These are phyloP conservation scores for Oncorhynchus kisutch DNA, from an alignment of 2,113 vertebrate genomes.

Conservation along the genomic window DNA sequence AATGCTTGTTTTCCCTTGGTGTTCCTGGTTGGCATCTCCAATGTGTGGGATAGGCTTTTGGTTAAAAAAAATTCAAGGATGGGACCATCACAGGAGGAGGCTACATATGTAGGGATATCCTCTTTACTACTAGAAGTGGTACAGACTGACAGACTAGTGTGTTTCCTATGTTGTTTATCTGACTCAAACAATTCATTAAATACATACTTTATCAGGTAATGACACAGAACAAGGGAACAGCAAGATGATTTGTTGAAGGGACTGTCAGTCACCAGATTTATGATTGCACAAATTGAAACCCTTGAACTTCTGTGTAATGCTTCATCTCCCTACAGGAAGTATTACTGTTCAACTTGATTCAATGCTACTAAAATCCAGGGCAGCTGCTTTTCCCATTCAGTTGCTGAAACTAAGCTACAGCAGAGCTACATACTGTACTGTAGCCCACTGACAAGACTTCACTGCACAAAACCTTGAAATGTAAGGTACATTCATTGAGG, in stretches of 20 bases:
- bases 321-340: constrained; percentile 18
- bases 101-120: not conserved
- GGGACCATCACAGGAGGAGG: no score
- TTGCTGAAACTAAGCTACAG: constrained; percentile 26
- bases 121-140: not conserved
- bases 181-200: not conserved
- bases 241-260: not conserved
- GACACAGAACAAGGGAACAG: not conserved
- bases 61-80: not conserved
- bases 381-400: constrained; percentile 60
- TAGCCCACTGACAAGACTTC: constrained; percentile 13
- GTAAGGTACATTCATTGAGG: not conserved
- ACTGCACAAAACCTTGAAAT: constrained; percentile 23
- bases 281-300: constrained; percentile 26
- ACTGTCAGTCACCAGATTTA: constrained; percentile 8
- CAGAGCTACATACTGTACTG: constrained; percentile 5
- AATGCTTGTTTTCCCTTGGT: not conserved
- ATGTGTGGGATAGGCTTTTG: not conserved
- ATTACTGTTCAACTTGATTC: constrained; percentile 36
- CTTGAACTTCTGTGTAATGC: constrained; percentile 4
- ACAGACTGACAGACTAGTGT: not conserved
- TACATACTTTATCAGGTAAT: not conserved
- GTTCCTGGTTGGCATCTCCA: not conserved
- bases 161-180: not conserved
- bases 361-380: constrained; percentile 33